Evolutionary conservation across 2,888 invertebrate species (phyloP), one percentile per base, ranked within the genome.

Genomic region (Steromphala cineraria): DNA sequence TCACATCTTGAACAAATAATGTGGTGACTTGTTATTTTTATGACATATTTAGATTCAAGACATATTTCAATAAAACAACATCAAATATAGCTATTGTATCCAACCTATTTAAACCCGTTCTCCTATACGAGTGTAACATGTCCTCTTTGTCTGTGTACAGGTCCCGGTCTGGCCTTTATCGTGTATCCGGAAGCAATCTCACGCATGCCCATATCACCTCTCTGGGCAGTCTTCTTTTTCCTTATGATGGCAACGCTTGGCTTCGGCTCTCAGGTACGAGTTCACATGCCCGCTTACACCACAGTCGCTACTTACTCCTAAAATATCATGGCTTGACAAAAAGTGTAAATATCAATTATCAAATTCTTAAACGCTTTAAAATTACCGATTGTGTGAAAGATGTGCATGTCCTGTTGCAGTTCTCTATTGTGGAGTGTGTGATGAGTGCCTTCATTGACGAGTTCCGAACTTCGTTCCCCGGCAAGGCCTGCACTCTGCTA

Each of bases 211-310:
- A 86, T 93, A 0, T 87, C 93, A 10, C 93, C 92, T 2, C 80
- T 93, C 55, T 93, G 93, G 93, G 87, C 93, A 1, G 88, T 92
- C n/a, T 89, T 93, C 80, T 93, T 93, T 87, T 93, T 93, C 84
- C 84, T 93, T 52, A 93, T 93, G 93, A 93, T 93, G 93, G 87
- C 90, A 0, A 92, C 92, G 0, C 87, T 93, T 0, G 93, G 93
- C 5, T 93, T 93, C 83, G 93, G 93, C 46, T 93, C 93, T 2
- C 92, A 93, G 90, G 92, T 92, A 86, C 67, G 82, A 10, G 13
- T 10, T 13, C 5, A 46, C 46, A 4, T 5, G 1, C 1, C 1
- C 13, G 1, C 5, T 46, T 46, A 13, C 46, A 8, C 7, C 46
- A 1, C 46, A 46, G 13, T 1, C 1, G 46, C 13, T 46, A 5